phyloP scores from a whole-genome alignment of 2,113 vertebrate species.

The Harpagus bidentatus region DNA sequence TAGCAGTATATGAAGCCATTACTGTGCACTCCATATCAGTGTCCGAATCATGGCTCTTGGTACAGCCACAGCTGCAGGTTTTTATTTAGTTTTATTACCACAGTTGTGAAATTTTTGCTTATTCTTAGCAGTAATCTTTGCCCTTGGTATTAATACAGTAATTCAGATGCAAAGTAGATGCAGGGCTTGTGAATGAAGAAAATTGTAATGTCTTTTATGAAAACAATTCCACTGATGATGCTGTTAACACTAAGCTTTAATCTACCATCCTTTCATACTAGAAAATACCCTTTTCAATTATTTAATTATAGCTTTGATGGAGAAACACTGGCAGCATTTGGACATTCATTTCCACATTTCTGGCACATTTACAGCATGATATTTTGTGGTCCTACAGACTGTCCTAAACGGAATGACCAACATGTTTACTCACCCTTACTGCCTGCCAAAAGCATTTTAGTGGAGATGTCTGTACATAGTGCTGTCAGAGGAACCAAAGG shows the following conservation, averaged over 20 bases:
- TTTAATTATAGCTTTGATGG: neutral
- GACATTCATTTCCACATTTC: neutral
- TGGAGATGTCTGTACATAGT: conserved; percentile 46
- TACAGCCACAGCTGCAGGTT: neutral
- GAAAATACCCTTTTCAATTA: neutral
- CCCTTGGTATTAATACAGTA: neutral
- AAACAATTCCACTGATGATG: neutral
- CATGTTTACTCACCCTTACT: conserved; percentile 61
- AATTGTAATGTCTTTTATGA: neutral
- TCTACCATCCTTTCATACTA: neutral
- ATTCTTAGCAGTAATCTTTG: neutral
- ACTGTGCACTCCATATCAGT: neutral
- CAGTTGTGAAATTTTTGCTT: neutral
- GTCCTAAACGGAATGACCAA: neutral
- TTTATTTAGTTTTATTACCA: neutral
- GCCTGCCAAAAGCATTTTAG: conserved; percentile 58
- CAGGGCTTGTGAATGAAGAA: neutral
- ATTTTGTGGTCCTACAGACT: neutral
- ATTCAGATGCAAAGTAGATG: neutral
- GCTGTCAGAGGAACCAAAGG: conserved; percentile 67
- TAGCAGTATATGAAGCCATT: neutral
- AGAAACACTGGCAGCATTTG: neutral
- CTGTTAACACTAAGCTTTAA: neutral
- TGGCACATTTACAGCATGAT: neutral
- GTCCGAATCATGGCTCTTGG: neutral